Evolutionary conservation across 2,888 invertebrate genomes (phyloP), one percentile per base, ranked within the genome.

Genomic region (Entomobrya multifasciata): DNA sequence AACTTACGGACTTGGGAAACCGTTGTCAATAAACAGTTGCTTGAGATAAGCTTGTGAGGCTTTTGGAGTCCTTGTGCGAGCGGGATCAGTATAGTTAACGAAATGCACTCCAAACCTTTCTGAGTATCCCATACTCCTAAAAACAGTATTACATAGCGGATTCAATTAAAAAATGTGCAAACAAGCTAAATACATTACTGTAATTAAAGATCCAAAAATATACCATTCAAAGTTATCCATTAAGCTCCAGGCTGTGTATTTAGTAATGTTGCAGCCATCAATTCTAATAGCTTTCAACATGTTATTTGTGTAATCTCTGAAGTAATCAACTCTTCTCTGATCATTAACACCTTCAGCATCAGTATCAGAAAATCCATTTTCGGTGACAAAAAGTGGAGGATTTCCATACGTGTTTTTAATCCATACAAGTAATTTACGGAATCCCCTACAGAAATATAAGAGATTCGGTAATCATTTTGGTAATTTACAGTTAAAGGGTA

Each of bases 371-470:
- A 87, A 88, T 1, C 91, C 91, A 82, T 89, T 91, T 60, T 90
- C 90, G 0, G 90, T 91, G 0, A 90, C 85, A 15, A 78, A 79
- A 4, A 91, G 44, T 49, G 72, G 0, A 65, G 94, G 94, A 91
- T 95, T 94, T 62, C 93, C 93, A 92, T 95, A 95, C 20, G 93
- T 93, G 0, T 92, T 92, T 90, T 94, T 94, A 17, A 95, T 93
- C 94, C 94, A 94, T n/a, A 93, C 92, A 0, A 95, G 91, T 0
- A 95, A 87, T 88, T 94, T 94, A 87, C 93, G 92, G 88, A 95
- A 44, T 60, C 62, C 78, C 84, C n/a, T n/a, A n/a, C n/a, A n/a
- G n/a, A n/a, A n/a, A n/a, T n/a, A n/a, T n/a, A n/a, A n/a, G n/a
- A n/a, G n/a, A n/a, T n/a, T n/a, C n/a, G n/a, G n/a, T n/a, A n/a